These are phyloP conservation scores for Phyllotreta cruciferae DNA, from an alignment of 2,888 invertebrate genomes.

Conservation along the genomic window DNA sequence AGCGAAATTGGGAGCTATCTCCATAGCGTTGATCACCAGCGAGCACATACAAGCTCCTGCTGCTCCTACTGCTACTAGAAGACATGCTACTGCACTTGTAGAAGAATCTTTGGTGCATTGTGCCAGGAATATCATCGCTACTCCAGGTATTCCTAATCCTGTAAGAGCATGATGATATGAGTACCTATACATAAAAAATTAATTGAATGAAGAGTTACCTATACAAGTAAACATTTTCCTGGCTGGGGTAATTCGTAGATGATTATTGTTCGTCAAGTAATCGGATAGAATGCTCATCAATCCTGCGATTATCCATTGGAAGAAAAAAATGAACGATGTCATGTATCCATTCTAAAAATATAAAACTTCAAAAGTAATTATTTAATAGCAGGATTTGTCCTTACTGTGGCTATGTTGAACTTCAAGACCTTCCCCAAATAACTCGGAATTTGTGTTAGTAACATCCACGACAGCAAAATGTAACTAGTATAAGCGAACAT, in stretches of 20 bases:
- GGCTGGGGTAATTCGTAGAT: constrained; percentile 56
- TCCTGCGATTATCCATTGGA: constrained; percentile 74
- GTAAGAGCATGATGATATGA: too few species aligned
- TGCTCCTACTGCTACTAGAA: constrained; percentile 63
- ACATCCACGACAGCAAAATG: too few species aligned
- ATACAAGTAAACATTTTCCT: constrained; percentile 69
- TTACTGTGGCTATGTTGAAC: constrained; percentile 73
- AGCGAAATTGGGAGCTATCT: constrained; percentile 81
- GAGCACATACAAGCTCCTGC: constrained; percentile 77
- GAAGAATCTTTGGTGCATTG: too few species aligned
- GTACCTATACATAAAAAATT: too few species aligned
- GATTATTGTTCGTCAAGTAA: constrained; percentile 62
- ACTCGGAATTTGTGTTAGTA: constrained; percentile 68
- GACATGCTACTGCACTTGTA: too few species aligned
- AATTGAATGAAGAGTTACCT: constrained; percentile 16
- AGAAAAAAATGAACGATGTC: constrained; percentile 76
- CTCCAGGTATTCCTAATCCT: too few species aligned
- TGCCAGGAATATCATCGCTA: too few species aligned
- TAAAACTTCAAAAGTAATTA: constrained; percentile 1
- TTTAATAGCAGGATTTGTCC: constrained; percentile 5
- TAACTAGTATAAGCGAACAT: too few species aligned
- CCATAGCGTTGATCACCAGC: constrained; percentile 79
- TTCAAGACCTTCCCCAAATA: constrained; percentile 77
- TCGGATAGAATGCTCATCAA: constrained; percentile 72
- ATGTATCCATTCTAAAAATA: constrained; percentile 69